Base-by-base conservation (phyloP, 2,888 invertebrate species). In the Cabera pusaria region DNA sequence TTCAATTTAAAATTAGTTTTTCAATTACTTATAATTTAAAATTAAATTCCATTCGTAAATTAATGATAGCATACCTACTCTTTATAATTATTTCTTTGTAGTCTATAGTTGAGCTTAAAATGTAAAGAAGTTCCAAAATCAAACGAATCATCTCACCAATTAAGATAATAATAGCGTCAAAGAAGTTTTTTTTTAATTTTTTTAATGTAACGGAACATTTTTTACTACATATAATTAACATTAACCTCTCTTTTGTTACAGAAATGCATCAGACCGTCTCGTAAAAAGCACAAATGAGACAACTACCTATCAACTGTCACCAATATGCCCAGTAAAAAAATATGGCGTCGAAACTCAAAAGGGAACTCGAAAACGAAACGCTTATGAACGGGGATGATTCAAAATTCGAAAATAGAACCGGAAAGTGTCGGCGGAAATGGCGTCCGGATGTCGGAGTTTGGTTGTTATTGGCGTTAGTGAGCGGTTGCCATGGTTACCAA, bases 261-360 rank as follows among this genome's bases (percentile, higher is more conserved):
- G 76, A 63, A 61, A 52, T 49, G 61, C 39, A 72, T 67, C 65
- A 48, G 41, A 10, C 49, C 24, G 52, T 47, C 47, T 46, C 56
- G 53, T 64, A 51, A 57, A 63, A 45, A 52, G 46, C 36, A 57
- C 72, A 67, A 60, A 73, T 72, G 72, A 56, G 49, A 64, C 58
- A 57, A 62, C 59, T 56, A 44, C 52, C 33, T 35, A 49, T 49
- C 31, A 34, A 51, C 46, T 57, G 44, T 62, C 62, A 64, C 59
- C 77, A 81, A 73, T 75, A 84, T 83, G 83, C 74, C 57, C 73
- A 67, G 71, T 53, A 66, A 70, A 72, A 71, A 75, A 66, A 69
- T 41, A 83, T 82, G 83, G 84, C 81, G 77, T 67, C 68, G 51
- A 52, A 61, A 62, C 50, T 72, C 67, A 69, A 73, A 70, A 59